Percentiles rank a stretch among this genome's conserved stretches.
phyloP scores from a whole-genome alignment of 2,113 vertebrate genomes.

The Hypomesus transpacificus region DNA sequence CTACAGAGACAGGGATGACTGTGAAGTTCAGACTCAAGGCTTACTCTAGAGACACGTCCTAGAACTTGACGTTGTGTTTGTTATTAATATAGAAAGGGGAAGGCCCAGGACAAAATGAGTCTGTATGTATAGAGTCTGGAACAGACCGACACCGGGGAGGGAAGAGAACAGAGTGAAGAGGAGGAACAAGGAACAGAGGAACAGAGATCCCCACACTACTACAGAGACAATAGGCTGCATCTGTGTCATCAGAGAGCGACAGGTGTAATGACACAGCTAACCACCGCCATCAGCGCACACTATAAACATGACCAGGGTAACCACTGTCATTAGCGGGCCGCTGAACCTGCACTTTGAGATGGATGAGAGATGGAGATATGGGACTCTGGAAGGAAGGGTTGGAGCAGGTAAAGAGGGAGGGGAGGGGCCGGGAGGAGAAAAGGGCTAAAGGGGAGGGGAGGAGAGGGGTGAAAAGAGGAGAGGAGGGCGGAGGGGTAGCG shows the following conservation, averaged over 20 bases:
- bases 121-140: neutral
- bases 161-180: neutral
- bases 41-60: too few species aligned
- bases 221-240: neutral
- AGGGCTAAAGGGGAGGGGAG: neutral
- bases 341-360: constrained; percentile 5
- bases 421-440: neutral
- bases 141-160: neutral
- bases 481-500: neutral
- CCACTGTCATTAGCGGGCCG: neutral
- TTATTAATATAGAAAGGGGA: neutral
- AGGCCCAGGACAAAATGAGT: neutral
- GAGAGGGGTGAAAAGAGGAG: constrained; percentile 40
- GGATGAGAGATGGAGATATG: neutral
- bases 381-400: too few species aligned
- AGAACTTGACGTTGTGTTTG: too few species aligned
- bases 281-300: neutral
- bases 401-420: neutral
- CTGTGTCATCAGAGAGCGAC: neutral
- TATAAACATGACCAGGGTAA: neutral
- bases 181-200: neutral
- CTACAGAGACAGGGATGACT: neutral
- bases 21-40: too few species aligned
- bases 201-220: neutral
- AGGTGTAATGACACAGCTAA: neutral